phyloP scores from a whole-genome alignment of 2,888 invertebrate species.

The Lordiphosa fenestrarum region DNA sequence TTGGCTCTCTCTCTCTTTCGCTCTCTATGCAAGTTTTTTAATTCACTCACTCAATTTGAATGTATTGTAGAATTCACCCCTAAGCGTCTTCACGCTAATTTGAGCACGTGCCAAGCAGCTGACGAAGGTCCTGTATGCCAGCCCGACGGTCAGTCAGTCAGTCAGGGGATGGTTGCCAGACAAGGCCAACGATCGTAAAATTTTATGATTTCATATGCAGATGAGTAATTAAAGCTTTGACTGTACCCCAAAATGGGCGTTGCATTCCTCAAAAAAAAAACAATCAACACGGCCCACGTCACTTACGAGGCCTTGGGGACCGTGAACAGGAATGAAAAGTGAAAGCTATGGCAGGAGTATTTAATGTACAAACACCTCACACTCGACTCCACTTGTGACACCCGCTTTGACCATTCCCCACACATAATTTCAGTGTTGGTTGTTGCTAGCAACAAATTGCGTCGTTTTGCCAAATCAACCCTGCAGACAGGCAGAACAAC shows the following conservation, averaged over 20 bases:
- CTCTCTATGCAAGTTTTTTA: constrained; percentile 60
- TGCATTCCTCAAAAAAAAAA: constrained; percentile 54
- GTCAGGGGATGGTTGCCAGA: constrained; percentile 41
- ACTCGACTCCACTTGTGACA: constrained; percentile 26
- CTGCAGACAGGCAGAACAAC: constrained; percentile 53
- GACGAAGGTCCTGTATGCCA: constrained; percentile 28
- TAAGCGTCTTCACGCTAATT: constrained; percentile 78
- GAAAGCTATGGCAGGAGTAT: constrained; percentile 58
- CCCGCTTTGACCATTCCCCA: constrained; percentile 40
- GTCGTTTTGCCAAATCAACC: constrained; percentile 70
- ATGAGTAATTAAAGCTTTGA: constrained; percentile 47
- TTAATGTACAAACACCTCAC: constrained; percentile 74
- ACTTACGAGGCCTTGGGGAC: constrained; percentile 64
- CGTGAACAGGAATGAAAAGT: constrained; percentile 41
- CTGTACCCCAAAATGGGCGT: constrained; percentile 55
- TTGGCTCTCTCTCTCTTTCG: constrained; percentile 19
- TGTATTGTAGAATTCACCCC: constrained; percentile 72
- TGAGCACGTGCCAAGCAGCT: constrained; percentile 76
- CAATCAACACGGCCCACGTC: constrained; percentile 57
- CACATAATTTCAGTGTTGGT: constrained; percentile 38
- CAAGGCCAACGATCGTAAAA: constrained; percentile 69
- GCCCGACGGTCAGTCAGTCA: constrained; percentile 29
- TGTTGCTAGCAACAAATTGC: constrained; percentile 64
- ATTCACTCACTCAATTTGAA: constrained; percentile 75
- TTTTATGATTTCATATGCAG: constrained; percentile 65